These are phyloP conservation scores for Montipora sp. DNA, from an alignment of 64 coral and sea anemone genomes.

Conservation along the genomic window DNA sequence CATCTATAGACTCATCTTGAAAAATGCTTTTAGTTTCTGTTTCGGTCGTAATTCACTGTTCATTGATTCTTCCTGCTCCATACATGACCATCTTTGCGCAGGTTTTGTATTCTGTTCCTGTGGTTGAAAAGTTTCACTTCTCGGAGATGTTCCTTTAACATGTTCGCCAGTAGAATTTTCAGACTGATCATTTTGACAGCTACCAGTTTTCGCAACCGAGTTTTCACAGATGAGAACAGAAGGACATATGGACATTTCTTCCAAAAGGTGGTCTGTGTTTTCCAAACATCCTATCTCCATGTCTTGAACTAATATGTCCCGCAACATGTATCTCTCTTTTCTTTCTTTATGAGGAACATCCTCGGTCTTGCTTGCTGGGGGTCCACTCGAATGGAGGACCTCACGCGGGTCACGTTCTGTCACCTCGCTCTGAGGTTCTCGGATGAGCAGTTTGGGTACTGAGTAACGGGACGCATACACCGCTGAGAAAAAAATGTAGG, in stretches of 20 bases:
- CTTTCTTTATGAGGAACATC: neutral
- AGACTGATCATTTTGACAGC: neutral
- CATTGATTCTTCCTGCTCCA: neutral
- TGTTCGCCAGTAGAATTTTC: neutral
- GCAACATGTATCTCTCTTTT: neutral
- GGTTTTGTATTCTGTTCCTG: neutral
- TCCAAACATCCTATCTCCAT: neutral
- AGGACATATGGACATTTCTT: neutral
- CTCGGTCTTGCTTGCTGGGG: neutral
- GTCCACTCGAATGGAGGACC: neutral
- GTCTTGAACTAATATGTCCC: slow-evolving; percentile 22
- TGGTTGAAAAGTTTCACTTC: neutral
- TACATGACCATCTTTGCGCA: neutral
- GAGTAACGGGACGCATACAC: slow-evolving; percentile 14
- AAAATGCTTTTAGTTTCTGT: slow-evolving; percentile 1
- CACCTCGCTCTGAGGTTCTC: neutral
- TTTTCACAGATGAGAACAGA: neutral
- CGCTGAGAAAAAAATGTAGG: neutral
- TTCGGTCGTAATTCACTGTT: neutral
- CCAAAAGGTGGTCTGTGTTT: neutral
- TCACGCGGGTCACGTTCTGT: neutral
- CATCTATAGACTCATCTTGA: slow-evolving; percentile 16
- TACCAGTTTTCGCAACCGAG: too few relatives aligned
- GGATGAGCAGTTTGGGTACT: neutral
- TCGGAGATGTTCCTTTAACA: neutral